These are phyloP conservation scores for Drosophila subpulchrella DNA, from an alignment of 1,140 invertebrate species.

Conservation along the genomic window DNA sequence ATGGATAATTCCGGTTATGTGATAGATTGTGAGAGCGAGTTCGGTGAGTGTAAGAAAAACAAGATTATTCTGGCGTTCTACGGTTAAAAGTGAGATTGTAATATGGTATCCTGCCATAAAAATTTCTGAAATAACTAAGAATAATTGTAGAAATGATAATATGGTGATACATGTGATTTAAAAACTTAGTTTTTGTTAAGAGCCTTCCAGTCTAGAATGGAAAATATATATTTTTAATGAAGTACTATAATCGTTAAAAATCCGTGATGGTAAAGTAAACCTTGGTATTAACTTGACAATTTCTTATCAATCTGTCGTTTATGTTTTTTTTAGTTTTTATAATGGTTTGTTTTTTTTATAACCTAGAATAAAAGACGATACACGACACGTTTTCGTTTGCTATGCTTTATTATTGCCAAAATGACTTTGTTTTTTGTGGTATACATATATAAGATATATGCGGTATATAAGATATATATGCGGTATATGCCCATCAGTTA, in stretches of 20 bases:
- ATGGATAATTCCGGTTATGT: conserved; percentile 76
- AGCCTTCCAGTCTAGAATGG: too few relatives aligned
- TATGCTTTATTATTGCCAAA: conserved; percentile 81
- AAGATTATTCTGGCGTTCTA: not conserved
- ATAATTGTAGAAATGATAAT: not conserved
- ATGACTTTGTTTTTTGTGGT: conserved; percentile 58
- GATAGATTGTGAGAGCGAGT: conserved; percentile 59
- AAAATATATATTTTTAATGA: too few relatives aligned
- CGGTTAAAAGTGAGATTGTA: not conserved
- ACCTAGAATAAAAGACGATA: conserved; percentile 2
- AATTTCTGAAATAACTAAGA: not conserved
- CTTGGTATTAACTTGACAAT: not conserved
- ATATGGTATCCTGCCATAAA: not conserved
- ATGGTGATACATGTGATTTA: too few relatives aligned
- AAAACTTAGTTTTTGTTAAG: too few relatives aligned
- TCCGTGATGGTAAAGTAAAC: not conserved
- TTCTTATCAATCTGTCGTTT: not conserved
- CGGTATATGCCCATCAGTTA: conserved; percentile 63
- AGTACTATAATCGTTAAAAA: too few relatives aligned
- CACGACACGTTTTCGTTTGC: conserved; percentile 47
- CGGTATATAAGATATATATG: conserved; percentile 47
- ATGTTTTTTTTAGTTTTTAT: too few relatives aligned
- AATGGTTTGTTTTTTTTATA: too few relatives aligned
- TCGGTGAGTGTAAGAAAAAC: conserved; percentile 49
- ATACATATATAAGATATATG: conserved; percentile 56